These are phyloP conservation scores for Zaprionus davidi DNA, from an alignment of 1,140 invertebrate species.

Conservation along the genomic window DNA sequence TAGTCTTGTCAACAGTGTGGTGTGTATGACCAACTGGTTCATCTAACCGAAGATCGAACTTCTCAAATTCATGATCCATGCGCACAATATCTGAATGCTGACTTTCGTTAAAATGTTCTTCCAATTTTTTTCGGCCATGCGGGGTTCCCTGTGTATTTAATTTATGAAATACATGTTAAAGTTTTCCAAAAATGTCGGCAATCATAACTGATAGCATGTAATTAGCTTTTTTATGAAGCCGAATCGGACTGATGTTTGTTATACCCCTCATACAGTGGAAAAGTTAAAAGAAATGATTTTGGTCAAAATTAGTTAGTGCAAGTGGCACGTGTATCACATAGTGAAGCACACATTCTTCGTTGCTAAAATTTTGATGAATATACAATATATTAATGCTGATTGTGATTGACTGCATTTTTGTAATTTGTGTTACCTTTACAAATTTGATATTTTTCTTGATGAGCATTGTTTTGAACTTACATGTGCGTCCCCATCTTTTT, in stretches of 20 bases:
- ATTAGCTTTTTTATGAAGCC: no score
- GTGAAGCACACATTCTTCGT: no score
- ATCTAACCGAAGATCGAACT: constrained; percentile 74
- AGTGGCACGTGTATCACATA: no score
- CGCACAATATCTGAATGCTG: constrained; percentile 74
- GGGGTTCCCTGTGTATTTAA: constrained; percentile 26
- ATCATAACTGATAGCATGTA: neutral
- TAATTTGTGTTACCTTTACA: no score
- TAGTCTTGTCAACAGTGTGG: constrained; percentile 52
- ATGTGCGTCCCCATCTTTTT: constrained; percentile 34
- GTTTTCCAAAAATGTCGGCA: neutral
- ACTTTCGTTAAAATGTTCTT: constrained; percentile 73
- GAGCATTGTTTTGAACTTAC: constrained; percentile 22
- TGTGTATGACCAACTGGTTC: constrained; percentile 63
- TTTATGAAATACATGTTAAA: neutral
- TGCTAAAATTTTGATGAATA: no score
- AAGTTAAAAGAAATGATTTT: no score
- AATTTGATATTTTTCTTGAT: no score
- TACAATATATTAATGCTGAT: no score
- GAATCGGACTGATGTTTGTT: no score
- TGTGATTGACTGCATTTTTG: no score
- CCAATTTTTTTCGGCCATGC: constrained; percentile 54
- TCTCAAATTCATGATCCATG: constrained; percentile 70
- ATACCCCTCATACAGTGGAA: no score
- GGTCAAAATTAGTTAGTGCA: no score